Conservation (phyloP, 1,140 invertebrate species). For the Euwallacea fornicatus region DNA sequence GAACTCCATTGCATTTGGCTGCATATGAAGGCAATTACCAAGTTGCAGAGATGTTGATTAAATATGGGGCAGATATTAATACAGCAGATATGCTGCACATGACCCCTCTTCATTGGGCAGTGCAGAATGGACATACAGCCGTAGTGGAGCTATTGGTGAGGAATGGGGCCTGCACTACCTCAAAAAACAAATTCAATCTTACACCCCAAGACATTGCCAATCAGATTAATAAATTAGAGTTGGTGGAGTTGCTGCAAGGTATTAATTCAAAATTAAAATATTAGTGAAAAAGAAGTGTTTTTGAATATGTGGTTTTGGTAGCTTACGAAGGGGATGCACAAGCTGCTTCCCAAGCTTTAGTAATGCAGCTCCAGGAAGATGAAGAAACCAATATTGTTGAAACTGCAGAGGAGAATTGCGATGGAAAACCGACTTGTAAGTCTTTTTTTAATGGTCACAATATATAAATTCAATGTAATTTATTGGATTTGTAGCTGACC, state of each 20-base stretch:
- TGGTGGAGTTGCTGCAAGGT: constrained; percentile 61
- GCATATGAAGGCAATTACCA: constrained; percentile 80
- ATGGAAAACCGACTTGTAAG: no score
- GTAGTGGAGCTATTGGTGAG: constrained; percentile 72
- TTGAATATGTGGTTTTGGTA: constrained; percentile 1
- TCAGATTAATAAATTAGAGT: constrained; percentile 64
- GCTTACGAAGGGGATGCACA: constrained; percentile 45
- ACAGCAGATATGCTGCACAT: constrained; percentile 87
- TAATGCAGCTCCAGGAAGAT: constrained; percentile 46
- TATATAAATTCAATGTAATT: no score
- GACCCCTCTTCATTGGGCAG: constrained; percentile 95
- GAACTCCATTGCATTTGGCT: constrained; percentile 87
- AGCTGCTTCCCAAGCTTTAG: constrained; percentile 51
- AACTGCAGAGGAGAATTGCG: constrained; percentile 41
- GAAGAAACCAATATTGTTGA: constrained; percentile 49
- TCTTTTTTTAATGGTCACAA: no score
- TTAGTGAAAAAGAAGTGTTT: constrained; percentile 2
- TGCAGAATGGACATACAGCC: constrained; percentile 75
- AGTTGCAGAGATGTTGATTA: constrained; percentile 77
- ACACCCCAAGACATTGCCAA: constrained; percentile 78
- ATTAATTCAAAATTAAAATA: background rate
- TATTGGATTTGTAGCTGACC: no score
- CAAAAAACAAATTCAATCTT: constrained; percentile 81
- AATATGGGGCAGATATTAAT: constrained; percentile 75
- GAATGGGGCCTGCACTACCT: constrained; percentile 69